Conservation (phyloP, 2,113 vertebrate genomes). For the Notarius quadriscutis region DNA sequence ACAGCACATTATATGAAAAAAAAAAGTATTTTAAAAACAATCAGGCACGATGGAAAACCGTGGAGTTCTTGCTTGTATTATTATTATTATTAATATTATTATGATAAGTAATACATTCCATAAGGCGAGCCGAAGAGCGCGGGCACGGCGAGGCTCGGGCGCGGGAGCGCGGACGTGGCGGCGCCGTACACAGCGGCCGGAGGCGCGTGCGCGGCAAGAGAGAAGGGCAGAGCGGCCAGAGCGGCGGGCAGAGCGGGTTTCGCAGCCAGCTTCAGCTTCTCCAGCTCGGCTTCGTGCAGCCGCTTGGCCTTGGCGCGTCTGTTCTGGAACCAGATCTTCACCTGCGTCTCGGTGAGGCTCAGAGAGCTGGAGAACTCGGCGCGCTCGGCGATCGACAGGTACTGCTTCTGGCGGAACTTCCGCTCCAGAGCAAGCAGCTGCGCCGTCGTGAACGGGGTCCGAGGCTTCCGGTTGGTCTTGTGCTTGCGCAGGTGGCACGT, state of each 20-base stretch:
- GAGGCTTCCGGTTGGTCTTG: conserved; percentile 84
- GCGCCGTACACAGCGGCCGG: conserved; percentile 68
- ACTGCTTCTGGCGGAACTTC: conserved; percentile 83
- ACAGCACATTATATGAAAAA: neutral
- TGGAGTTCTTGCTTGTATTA: neutral
- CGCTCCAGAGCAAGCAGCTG: conserved; percentile 82
- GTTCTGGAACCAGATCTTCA: conserved; percentile 88
- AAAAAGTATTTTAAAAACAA: neutral
- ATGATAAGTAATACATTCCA: conserved; percentile 83
- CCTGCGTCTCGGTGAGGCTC: conserved; percentile 83
- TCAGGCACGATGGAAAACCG: neutral
- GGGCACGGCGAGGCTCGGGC: conserved; percentile 72
- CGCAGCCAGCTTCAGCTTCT: conserved; percentile 78
- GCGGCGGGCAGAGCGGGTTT: conserved; percentile 78
- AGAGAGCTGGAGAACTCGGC: conserved; percentile 80
- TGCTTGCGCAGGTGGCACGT: conserved; percentile 76
- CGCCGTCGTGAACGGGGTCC: conserved; percentile 83
- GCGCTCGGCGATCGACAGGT: conserved; percentile 79
- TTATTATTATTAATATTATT: conserved; percentile 47
- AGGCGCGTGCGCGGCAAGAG: conserved; percentile 71
- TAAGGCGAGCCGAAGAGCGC: conserved; percentile 79
- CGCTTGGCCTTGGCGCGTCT: conserved; percentile 82
- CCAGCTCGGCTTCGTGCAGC: conserved; percentile 83
- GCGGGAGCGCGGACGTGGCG: conserved; percentile 65
- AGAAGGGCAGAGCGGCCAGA: conserved; percentile 78